Evolutionary conservation across 1,140 invertebrate genomes (phyloP), one percentile per base, ranked within the genome.

Genomic region (Polyergus mexicanus): DNA sequence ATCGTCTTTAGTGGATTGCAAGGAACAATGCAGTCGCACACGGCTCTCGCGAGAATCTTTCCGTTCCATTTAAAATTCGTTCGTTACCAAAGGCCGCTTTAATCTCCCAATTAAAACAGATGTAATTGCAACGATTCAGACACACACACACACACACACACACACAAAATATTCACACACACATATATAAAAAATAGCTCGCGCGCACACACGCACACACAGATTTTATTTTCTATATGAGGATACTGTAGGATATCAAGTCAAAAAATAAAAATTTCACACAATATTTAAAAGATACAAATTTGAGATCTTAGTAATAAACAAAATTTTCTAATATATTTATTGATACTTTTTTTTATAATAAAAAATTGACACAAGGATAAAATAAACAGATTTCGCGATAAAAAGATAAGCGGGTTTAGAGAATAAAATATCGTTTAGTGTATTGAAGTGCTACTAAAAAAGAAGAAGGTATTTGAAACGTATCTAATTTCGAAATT

Each of bases 91-190:
- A 77, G 11, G 16, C 38, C 44, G 58, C 32, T 2, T 60, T 66
- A 66, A 80, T 80, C 38, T 54, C 38, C 63, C 62, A 68, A 80
- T 80, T 80, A 80, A 69, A 80, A 35, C 32, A 22, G n/a, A 22
- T 28, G 8, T 41, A 11, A 28, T n/a, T 58, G 38, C 41, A 38
- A 54, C 6, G 3, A 80, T 41, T 80, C 22, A 16, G 32, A 32
- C 3, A 32, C 32, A 1, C 32, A 32, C 1, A 32, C 32, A 32
- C 1, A 32, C 32, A 32, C 32, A 32, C 32, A 32, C 3, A 2
- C 1, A 32, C 32, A 32, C 3, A 32, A 1, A 28, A 28, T 28
- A 28, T 28, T 28, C 25, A 28, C 1, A 28, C 1, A 28, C 25
- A 28, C 25, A 28, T 28, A 28, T 28, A 28, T 28, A 0, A 28